These are phyloP conservation scores for Bhutanitis thaidina DNA, from an alignment of 2,888 invertebrate species.

Conservation along the genomic window DNA sequence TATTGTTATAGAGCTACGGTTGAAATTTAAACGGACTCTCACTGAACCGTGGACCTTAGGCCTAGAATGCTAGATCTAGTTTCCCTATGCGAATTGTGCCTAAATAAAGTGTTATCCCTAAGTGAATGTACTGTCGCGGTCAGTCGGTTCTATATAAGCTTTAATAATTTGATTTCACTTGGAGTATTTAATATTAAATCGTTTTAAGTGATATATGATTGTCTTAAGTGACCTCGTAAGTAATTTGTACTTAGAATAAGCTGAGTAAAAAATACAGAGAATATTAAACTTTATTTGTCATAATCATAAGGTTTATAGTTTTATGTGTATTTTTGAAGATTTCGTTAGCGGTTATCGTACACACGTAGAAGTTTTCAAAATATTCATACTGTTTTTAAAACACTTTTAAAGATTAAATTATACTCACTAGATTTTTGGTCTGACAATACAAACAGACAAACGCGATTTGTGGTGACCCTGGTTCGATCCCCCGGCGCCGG, in stretches of 20 bases:
- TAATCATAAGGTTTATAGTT: background rate
- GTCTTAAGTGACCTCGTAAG: background rate
- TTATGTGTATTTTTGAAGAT: background rate
- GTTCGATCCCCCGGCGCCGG: no score
- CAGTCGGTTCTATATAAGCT: conserved; percentile 16
- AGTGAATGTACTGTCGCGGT: conserved; percentile 22
- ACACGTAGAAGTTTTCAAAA: background rate
- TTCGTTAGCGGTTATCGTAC: background rate
- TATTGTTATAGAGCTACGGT: conserved; percentile 3
- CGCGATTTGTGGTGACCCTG: no score
- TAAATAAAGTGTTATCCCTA: conserved; percentile 47
- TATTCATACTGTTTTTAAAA: background rate
- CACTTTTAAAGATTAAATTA: background rate
- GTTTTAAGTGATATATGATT: background rate
- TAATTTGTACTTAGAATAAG: background rate
- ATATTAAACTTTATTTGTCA: background rate
- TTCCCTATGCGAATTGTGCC: conserved; percentile 72
- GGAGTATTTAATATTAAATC: background rate
- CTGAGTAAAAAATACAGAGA: background rate
- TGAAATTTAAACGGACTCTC: conserved; percentile 26
- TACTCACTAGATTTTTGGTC: no score
- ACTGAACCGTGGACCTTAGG: conserved; percentile 40
- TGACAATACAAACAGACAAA: no score
- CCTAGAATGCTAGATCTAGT: conserved; percentile 70
- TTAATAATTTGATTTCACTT: conserved; percentile 10